phyloP scores from a whole-genome alignment of 64 coral and sea anemone species.

The Porites australiensis region DNA sequence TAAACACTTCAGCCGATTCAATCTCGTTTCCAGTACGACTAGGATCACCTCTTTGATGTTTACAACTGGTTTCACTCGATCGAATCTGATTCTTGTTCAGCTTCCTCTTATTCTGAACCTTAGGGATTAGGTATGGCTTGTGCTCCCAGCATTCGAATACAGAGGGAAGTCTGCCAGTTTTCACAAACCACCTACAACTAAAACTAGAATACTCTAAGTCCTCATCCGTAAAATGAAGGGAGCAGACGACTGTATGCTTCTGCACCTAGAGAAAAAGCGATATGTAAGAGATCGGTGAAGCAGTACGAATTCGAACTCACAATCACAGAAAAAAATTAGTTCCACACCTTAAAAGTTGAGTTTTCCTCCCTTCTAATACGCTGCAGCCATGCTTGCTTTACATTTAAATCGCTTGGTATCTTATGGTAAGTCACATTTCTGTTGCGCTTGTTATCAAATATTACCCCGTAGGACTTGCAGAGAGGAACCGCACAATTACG shows the following conservation, averaged over 20 bases:
- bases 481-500: constrained; percentile 59
- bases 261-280: background rate
- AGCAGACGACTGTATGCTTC: constrained; percentile 34
- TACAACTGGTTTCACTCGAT: background rate
- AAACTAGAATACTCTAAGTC: constrained; percentile 9
- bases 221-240: constrained; percentile 6
- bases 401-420: constrained; percentile 7
- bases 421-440: constrained; percentile 34
- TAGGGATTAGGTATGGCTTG: constrained; percentile 6
- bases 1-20: background rate
- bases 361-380: constrained; percentile 58
- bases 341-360: constrained; percentile 40
- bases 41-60: background rate
- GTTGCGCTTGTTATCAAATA: constrained; percentile 3
- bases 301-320: background rate
- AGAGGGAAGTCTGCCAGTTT: constrained; percentile 5
- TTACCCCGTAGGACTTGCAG: constrained; percentile 8
- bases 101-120: constrained; percentile 1
- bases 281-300: background rate
- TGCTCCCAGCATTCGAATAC: constrained; percentile 26
- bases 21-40: background rate
- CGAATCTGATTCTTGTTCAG: constrained; percentile 10
- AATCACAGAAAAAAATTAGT: background rate
- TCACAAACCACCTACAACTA: background rate
- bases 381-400: background rate